Conservation (phyloP, 1,140 invertebrate species). For the Araneus ventricosus region DNA sequence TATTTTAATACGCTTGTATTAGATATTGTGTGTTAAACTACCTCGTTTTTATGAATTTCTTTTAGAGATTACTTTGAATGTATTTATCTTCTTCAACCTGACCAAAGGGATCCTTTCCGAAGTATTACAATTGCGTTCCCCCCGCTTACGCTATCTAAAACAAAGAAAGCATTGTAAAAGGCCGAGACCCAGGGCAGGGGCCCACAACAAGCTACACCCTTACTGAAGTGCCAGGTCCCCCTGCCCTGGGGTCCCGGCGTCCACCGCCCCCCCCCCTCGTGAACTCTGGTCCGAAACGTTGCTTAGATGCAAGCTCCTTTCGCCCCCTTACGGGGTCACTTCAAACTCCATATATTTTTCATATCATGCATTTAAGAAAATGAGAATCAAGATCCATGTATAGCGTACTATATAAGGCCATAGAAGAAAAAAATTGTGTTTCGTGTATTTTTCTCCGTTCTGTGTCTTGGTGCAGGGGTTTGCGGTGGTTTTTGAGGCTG, state of each 20-base stretch:
- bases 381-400: constrained; percentile 66
- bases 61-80: constrained; percentile 60
- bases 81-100: constrained; percentile 59
- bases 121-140: too few species aligned
- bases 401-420: constrained; percentile 64
- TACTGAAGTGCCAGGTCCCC: constrained; percentile 75
- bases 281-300: constrained; percentile 74
- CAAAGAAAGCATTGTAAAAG: neutral
- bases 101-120: constrained; percentile 75
- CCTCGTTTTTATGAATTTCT: constrained; percentile 70
- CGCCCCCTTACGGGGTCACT: constrained; percentile 50
- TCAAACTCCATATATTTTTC: constrained; percentile 75
- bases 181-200: constrained; percentile 48
- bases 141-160: neutral
- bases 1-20: constrained; percentile 63
- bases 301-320: constrained; percentile 65
- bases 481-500: neutral
- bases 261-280: constrained; percentile 9
- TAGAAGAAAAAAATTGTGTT: constrained; percentile 72
- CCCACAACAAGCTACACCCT: constrained; percentile 74
- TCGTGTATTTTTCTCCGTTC: constrained; percentile 70
- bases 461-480: constrained; percentile 58
- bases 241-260: constrained; percentile 3
- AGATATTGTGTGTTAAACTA: constrained; percentile 58
- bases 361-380: constrained; percentile 74